Base-by-base conservation (phyloP, 2,113 vertebrate species). In the Chloropsis hardwickii region DNA sequence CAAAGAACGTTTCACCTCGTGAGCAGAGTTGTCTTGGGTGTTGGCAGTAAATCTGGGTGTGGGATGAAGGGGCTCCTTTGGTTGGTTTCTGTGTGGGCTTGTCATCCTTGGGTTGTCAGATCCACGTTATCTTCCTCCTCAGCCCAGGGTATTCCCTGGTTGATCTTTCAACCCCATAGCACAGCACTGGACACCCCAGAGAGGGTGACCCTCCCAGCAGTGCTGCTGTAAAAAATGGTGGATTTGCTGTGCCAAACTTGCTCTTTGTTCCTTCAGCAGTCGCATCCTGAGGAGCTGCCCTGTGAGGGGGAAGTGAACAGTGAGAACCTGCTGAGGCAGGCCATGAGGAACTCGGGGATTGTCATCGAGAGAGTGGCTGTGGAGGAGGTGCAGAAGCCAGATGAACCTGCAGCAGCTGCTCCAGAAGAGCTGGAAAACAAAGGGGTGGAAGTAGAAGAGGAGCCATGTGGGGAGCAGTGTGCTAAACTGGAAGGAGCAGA, bases 331-430 rank as follows among this genome's bases (percentile, higher is more conserved):
- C 98, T 99, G 91, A 98, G 98, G 77, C 99, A 99, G 96, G 99
- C 99, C 96, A 99, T 99, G 97, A 98, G 99, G 97, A 99, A 99
- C 94, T 99, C 99, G 0, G 99, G 99, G 53, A 98, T 99, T 3
- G 98, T 99, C 19, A 98, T 99, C 0, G 99, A 98, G 94, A 97
- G 97, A 8, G 97, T 96, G 0, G 20, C 96, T 3, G 69, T 97
- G 90, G 98, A 97, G 80, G 98, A 98, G 23, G 44, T 95, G 47
- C 81, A 92, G 19, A 97, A 97, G 80, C 53, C 82, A 0, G 92
- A 80, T 1, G 95, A 94, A 13, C 74, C 84, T 54, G 57, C 8
- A 6, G 89, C 17, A 22, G 67, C 88, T 71, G 81, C 94, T 16
- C 8, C 92, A 45, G 97, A 98, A 21, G 98, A 98, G 70, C 78